Evolutionary conservation across 2,113 vertebrate species (phyloP), one percentile per base, ranked within the genome.

Genomic region (Anseranas semipalmata): DNA sequence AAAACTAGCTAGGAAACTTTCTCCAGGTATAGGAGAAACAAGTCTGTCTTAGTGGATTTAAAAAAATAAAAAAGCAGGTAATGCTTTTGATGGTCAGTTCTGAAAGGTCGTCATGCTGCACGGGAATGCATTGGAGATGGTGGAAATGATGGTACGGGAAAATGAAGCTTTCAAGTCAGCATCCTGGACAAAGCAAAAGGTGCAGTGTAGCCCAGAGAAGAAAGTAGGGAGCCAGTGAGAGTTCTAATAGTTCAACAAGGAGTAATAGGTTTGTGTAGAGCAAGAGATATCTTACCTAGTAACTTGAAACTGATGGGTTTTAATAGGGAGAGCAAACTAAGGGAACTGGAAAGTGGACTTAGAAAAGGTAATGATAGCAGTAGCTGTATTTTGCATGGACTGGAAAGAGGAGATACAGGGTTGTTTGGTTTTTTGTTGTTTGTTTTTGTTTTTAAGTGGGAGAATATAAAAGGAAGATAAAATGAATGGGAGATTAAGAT

Each of bases 1-100:
- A 88, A 93, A 93, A 91, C 37, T 80, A 87, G 52, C 28, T 74
- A 70, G 55, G 66, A 94, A 92, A 74, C 58, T 67, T 92, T 43
- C 12, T 80, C 43, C 52, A 46, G 58, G 7, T 82, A 7, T 66
- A 71, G 70, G 22, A 90, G 33, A 94, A 85, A 78, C 19, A 75
- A 39, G 3, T 62, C 55, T 78, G 10, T 43, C n/a, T 19, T 58
- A 74, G 17, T 45, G 48, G 37, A 67, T 77, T 86, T 89, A 30
- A 93, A 85, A 85, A 93, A 85, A 35, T 56, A 12, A 43, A 59
- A 71, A 65, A 81, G 28, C 46, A 68, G 35, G 33, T 65, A 84
- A 24, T 50, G 48, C 21, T 59, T 94, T 95, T 92, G 43, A 89
- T 83, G 91, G 63, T n/a, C n/a, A 68, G 28, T 33, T 59, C 37